Evolutionary conservation across 2,113 vertebrate species (phyloP).

Genomic region (Echinops telfairi): DNA sequence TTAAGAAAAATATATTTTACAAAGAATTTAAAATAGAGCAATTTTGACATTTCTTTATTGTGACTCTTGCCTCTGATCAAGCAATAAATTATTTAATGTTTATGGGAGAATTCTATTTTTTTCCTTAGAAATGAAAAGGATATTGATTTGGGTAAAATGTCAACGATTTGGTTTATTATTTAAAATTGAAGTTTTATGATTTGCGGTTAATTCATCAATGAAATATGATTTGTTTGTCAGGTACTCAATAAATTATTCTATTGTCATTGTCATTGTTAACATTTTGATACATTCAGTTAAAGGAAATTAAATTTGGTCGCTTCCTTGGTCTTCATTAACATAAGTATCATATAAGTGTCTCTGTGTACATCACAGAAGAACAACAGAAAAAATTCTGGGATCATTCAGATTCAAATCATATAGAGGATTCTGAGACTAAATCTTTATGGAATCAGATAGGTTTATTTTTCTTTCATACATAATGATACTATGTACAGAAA

Average conservation of each 20-base stretch:
- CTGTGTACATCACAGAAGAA: no score
- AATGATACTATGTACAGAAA: background rate
- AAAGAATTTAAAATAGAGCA: slow-evolving; percentile 62
- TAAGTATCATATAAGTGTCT: background rate
- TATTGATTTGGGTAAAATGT: slow-evolving; percentile 80
- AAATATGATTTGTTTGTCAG: slow-evolving; percentile 43
- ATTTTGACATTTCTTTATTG: slow-evolving; percentile 64
- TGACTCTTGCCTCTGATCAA: slow-evolving; percentile 45
- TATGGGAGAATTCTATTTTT: slow-evolving; percentile 41
- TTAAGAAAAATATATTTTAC: background rate
- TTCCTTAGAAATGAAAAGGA: slow-evolving; percentile 61
- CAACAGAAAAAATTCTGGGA: no score
- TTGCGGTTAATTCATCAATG: slow-evolving; percentile 37
- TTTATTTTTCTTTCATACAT: background rate
- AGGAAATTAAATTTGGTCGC: background rate
- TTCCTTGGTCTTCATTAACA: background rate
- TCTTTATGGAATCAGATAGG: no score
- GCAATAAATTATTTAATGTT: slow-evolving; percentile 72
- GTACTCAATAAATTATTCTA: slow-evolving; percentile 8
- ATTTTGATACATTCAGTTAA: background rate
- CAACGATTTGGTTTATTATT: slow-evolving; percentile 79
- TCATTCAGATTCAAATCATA: no score
- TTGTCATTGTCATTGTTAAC: background rate
- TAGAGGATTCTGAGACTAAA: no score
- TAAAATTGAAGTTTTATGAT: slow-evolving; percentile 68